phyloP scores from a whole-genome alignment of 1,140 invertebrate species.

The Bombus sibiricus region DNA sequence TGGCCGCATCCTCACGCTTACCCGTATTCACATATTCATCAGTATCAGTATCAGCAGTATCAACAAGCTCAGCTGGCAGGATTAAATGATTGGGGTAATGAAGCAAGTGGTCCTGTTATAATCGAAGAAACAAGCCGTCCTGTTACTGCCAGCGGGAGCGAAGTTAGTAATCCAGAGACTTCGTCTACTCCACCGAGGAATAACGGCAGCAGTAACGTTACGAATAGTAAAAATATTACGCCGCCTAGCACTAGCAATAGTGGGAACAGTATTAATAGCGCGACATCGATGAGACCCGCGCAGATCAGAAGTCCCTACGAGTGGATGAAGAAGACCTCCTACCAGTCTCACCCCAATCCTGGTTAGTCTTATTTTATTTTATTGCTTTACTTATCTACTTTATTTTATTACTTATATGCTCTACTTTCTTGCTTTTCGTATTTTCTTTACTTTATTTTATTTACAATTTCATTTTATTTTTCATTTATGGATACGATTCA shows the following conservation, averaged over 20 bases:
- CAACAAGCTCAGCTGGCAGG: conserved; percentile 54
- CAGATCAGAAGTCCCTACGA: conserved; percentile 91
- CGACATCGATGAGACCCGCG: conserved; percentile 82
- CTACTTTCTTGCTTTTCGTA: too few relatives aligned
- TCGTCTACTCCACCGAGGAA: conserved; percentile 68
- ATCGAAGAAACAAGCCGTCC: conserved; percentile 81
- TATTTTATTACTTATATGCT: too few relatives aligned
- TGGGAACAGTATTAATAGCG: conserved; percentile 15
- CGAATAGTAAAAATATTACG: neutral
- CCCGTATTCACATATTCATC: conserved; percentile 73
- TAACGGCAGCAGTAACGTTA: conserved; percentile 44
- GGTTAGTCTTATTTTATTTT: conserved; percentile 79
- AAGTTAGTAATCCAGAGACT: conserved; percentile 86
- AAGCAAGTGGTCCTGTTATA: conserved; percentile 60
- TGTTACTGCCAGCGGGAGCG: conserved; percentile 79
- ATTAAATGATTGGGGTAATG: conserved; percentile 72
- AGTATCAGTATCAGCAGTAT: conserved; percentile 69
- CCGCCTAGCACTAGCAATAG: conserved; percentile 56
- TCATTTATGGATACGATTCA: too few relatives aligned
- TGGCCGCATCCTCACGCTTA: conserved; percentile 70
- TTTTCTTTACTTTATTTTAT: too few relatives aligned
- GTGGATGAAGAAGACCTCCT: conserved; percentile 95
- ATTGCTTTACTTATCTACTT: too few relatives aligned
- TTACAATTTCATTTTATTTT: too few relatives aligned
- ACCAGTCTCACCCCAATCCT: conserved; percentile 91